Percentiles rank a stretch among this genome's conserved stretches.
Evolutionary conservation across 2,888 invertebrate genomes (phyloP).

Genomic region (Urechis unicinctus): DNA sequence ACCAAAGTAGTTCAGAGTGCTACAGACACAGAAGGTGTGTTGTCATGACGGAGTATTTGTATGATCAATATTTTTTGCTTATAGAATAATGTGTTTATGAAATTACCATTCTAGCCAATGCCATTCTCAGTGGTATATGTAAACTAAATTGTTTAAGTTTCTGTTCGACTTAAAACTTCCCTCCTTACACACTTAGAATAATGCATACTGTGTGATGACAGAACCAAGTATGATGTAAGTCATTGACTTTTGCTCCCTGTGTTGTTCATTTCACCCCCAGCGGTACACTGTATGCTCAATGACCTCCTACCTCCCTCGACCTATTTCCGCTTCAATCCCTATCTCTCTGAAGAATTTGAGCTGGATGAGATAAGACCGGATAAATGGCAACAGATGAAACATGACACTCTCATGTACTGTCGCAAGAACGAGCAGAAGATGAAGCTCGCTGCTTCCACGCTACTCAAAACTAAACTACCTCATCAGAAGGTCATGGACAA

Average conservation of each 20-base stretch:
- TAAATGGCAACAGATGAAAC: constrained; percentile 64
- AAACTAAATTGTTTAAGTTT: no score
- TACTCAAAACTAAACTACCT: constrained; percentile 23
- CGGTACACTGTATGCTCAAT: constrained; percentile 54
- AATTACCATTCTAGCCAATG: no score
- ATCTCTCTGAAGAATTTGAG: constrained; percentile 69
- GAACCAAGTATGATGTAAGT: no score
- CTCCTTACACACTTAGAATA: no score
- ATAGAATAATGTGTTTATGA: no score
- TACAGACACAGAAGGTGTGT: constrained; percentile 46
- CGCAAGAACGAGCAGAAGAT: constrained; percentile 72
- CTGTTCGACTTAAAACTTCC: no score
- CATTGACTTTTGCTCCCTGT: no score
- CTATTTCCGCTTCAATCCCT: constrained; percentile 84
- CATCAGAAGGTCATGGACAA: constrained; percentile 23
- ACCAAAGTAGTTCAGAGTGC: constrained; percentile 55
- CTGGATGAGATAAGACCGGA: constrained; percentile 74
- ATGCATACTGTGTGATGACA: no score
- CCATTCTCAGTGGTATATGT: no score
- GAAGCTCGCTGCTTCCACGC: constrained; percentile 31
- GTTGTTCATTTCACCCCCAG: constrained; percentile 51
- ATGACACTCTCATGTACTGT: constrained; percentile 73
- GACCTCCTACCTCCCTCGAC: constrained; percentile 58
- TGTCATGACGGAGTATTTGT: neutral
- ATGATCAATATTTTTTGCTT: no score